These are phyloP conservation scores for Tetramorium alpestre DNA, from an alignment of 1,140 invertebrate species.

Conservation along the genomic window DNA sequence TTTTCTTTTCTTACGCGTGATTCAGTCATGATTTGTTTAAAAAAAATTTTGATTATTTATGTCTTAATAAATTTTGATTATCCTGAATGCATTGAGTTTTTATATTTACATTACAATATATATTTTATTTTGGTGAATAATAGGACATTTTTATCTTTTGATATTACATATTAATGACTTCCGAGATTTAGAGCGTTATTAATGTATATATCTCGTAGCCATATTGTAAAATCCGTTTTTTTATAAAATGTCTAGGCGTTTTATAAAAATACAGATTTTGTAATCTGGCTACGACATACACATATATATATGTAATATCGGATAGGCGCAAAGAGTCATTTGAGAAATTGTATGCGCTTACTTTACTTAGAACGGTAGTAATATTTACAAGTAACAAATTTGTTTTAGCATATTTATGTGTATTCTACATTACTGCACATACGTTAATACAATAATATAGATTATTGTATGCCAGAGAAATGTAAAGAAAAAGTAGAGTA, in stretches of 20 bases:
- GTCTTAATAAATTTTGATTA: not conserved
- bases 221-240: too few species aligned
- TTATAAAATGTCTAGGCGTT: too few species aligned
- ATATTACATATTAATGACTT: not conserved
- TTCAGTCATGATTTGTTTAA: constrained; percentile 5
- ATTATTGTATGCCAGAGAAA: not conserved
- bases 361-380: constrained; percentile 13
- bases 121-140: not conserved
- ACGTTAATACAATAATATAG: not conserved
- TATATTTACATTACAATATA: not conserved
- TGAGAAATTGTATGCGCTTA: not conserved
- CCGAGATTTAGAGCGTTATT: not conserved
- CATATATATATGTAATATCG: not conserved
- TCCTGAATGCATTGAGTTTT: not conserved
- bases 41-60: constrained; percentile 11
- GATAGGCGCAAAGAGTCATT: not conserved
- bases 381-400: constrained; percentile 23
- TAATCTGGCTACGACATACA: too few species aligned
- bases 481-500: not conserved
- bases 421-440: constrained; percentile 9
- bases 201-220: not conserved
- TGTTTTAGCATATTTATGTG: not conserved
- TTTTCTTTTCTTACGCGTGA: constrained; percentile 5
- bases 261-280: too few species aligned
- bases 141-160: not conserved